Conservation (phyloP, 1,140 invertebrate species). For the Maconellicoccus hirsutus region DNA sequence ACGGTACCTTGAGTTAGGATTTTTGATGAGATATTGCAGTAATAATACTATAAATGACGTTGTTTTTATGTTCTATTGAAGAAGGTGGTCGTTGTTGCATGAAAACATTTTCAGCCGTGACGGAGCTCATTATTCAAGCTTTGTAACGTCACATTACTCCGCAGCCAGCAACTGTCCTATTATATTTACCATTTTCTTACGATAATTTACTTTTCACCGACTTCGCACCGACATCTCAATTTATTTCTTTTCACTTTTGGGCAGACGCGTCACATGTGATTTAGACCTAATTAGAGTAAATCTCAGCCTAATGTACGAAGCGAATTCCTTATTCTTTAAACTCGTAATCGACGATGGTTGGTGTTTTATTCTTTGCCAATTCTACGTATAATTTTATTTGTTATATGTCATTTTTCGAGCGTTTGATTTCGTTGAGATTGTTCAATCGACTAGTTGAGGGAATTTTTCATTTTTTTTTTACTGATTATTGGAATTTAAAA, state of each 20-base stretch:
- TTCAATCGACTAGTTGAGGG: too few species aligned
- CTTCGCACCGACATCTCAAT: neutral
- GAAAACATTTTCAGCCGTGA: conserved; percentile 22
- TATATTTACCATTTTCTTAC: conserved; percentile 12
- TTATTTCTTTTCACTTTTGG: conserved; percentile 5
- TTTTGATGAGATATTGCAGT: neutral
- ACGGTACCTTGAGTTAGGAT: too few species aligned
- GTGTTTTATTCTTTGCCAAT: too few species aligned
- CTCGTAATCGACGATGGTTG: too few species aligned
- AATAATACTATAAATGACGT: conserved; percentile 17
- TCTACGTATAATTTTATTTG: too few species aligned
- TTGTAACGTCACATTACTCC: conserved; percentile 17
- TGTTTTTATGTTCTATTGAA: conserved; percentile 22
- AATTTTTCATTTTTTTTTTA: too few species aligned
- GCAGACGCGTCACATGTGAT: conserved; percentile 6
- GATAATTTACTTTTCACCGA: neutral
- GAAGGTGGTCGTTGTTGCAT: conserved; percentile 20
- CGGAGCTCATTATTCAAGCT: conserved; percentile 18
- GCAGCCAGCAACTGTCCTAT: conserved; percentile 13
- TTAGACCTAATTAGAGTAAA: neutral
- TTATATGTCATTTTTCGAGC: too few species aligned
- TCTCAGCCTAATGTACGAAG: neutral
- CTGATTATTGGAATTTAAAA: too few species aligned
- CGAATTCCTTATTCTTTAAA: neutral
- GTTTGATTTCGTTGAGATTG: too few species aligned